Evolutionary conservation across 2,888 invertebrate species (phyloP), one percentile per base, ranked within the genome.

Genomic region (Drosophila borealis): DNA sequence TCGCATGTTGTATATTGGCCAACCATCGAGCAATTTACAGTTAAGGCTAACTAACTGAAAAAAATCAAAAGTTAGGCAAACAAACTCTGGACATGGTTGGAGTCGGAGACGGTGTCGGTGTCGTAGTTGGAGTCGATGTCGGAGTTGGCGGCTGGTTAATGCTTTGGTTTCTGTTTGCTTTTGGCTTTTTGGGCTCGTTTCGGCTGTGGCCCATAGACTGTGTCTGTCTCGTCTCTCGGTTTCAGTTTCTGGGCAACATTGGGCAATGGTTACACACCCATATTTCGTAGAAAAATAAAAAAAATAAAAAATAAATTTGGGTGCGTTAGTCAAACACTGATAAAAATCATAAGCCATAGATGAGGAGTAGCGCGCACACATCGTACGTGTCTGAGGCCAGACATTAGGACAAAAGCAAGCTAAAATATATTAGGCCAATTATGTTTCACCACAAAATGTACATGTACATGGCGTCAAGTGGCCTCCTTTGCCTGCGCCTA

Each of bases 291-390:
- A 70, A 80, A 70, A 66, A 29, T 29, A 29, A 62, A 13, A 65
- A 65, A 46, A 46, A 57, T 33, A 49, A 21, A 51, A 57, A 39
- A 44, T 41, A 78, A 77, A 64, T 70, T 89, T 85, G 86, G 89
- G 88, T 88, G 89, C 89, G 89, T 85, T 89, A 70, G 88, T 75
- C 82, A 81, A 85, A 85, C 88, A 89, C 86, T 78, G 85, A 85
- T 89, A 81, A 80, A 87, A 89, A 88, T 88, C 88, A 66, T 70
- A 77, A 71, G 79, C 64, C 79, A 68, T 61, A 70, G 70, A 73
- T 78, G 75, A 76, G 79, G 64, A 78, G 76, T 54, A 78, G 67
- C 70, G 37, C 25, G 36, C 36, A 37, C 44, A 62, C 17, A 62
- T 25, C 46, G 81, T 65, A 70, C 78, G 81, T 83, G 81, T 82